Percentiles rank a stretch among this genome's conserved stretches.
phyloP scores from a whole-genome alignment of 2,113 vertebrate genomes.

The Beaufortia kweichowensis region DNA sequence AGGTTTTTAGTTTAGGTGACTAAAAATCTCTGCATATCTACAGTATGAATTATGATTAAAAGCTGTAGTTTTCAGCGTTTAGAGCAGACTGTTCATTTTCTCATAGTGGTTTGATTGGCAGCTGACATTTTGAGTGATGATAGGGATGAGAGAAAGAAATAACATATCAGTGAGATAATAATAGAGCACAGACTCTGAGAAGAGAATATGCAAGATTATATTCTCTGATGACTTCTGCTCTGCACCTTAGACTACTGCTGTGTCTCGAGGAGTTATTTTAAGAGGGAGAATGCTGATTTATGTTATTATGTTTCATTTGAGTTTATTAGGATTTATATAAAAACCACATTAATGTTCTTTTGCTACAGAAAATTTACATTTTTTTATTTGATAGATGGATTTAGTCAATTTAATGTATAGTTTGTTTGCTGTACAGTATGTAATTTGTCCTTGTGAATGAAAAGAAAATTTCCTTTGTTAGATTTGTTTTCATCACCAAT shows the following conservation, averaged over 20 bases:
- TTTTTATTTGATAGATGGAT: no score
- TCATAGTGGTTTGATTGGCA: constrained; percentile 21
- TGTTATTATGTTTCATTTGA: no score
- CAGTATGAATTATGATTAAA: constrained; percentile 4
- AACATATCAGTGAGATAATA: constrained; percentile 35
- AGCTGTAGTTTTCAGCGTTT: constrained; percentile 17
- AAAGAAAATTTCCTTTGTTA: constrained; percentile 2
- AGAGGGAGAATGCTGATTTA: background rate
- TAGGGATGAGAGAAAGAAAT: constrained; percentile 20
- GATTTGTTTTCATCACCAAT: no score
- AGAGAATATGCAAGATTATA: background rate
- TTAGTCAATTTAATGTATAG: no score
- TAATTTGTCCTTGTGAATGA: background rate
- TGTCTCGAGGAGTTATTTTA: background rate
- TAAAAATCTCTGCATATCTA: constrained; percentile 10
- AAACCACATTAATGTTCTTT: background rate
- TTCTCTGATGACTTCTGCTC: constrained; percentile 22
- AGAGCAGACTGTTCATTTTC: constrained; percentile 22
- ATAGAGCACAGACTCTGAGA: constrained; percentile 1
- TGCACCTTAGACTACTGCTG: background rate
- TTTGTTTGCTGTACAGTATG: no score
- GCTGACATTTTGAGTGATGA: constrained; percentile 26
- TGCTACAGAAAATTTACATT: no score
- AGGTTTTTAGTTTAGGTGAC: background rate
- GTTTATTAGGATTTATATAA: background rate